Conservation (phyloP, 2,888 invertebrate species). For the Ferdinandea cuprea region DNA sequence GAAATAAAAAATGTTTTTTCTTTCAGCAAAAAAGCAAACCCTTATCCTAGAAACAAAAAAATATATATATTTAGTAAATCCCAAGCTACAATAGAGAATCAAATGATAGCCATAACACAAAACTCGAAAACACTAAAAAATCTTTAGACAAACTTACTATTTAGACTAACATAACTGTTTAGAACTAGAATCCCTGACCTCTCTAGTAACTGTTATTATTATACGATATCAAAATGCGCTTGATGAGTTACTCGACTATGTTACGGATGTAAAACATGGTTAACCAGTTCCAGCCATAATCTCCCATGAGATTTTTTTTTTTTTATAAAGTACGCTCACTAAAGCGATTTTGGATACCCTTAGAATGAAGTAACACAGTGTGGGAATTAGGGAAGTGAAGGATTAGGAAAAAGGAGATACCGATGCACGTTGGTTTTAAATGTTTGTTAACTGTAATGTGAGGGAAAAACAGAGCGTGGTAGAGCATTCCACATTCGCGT, state of each 20-base stretch:
- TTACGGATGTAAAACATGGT: slow-evolving; percentile 14
- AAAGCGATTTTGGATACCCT: no score
- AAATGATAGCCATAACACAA: slow-evolving; percentile 13
- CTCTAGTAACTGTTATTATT: slow-evolving; percentile 1
- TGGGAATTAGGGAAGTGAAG: no score
- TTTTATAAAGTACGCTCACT: no score
- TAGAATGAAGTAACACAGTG: no score
- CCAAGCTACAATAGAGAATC: no score
- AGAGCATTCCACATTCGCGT: no score
- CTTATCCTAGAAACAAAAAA: slow-evolving; percentile 13
- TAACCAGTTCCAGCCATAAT: slow-evolving; percentile 8
- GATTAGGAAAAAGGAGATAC: no score
- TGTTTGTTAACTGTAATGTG: no score
- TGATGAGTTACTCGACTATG: slow-evolving; percentile 2
- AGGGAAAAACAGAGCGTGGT: no score
- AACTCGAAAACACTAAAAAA: slow-evolving; percentile 1
- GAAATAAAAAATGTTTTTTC: slow-evolving; percentile 4
- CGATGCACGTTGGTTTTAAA: no score
- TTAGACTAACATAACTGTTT: not conserved
- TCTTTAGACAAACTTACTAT: not conserved
- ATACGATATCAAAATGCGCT: slow-evolving; percentile 2
- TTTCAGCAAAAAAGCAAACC: slow-evolving; percentile 11
- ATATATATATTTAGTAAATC: slow-evolving; percentile 21
- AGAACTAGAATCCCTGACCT: slow-evolving; percentile 15
- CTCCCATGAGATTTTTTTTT: no score